These are phyloP conservation scores for Nesogale talazaci DNA, from an alignment of 2,113 vertebrate genomes.

Conservation along the genomic window DNA sequence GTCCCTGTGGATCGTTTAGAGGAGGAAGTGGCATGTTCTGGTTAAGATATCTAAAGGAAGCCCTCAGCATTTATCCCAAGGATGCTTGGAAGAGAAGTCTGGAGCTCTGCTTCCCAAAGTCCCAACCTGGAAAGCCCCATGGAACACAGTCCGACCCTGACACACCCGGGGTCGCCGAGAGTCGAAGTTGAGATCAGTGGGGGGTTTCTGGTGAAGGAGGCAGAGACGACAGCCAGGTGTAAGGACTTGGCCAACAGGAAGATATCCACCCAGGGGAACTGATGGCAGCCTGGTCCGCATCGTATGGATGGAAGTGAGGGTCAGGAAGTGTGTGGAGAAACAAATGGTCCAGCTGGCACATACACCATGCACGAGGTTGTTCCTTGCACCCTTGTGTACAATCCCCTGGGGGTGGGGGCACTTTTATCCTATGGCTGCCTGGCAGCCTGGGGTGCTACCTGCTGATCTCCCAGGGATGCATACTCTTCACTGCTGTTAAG, in stretches of 20 bases:
- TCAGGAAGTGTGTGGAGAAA: not conserved
- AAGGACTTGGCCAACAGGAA: not conserved
- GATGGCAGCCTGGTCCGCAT: no score
- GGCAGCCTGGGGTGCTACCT: no score
- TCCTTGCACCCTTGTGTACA: not conserved
- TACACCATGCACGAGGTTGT: not conserved
- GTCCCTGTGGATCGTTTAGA: not conserved
- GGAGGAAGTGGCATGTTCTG: not conserved
- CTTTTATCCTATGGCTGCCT: no score
- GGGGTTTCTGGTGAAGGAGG: constrained; percentile 3
- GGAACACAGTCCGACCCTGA: not conserved
- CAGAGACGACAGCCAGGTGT: not conserved
- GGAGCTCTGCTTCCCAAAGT: not conserved
- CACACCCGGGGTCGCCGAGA: not conserved
- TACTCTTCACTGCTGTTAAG: no score
- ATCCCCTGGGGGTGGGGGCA: not conserved
- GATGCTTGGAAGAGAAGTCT: not conserved
- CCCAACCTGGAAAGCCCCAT: not conserved
- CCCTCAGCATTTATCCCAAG: not conserved
- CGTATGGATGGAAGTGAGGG: not conserved
- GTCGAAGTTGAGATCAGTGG: not conserved
- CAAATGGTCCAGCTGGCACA: not conserved
- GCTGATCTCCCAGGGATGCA: no score
- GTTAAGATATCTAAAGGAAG: not conserved
- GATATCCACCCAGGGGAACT: not conserved